Conservation (phyloP, 2,113 vertebrate genomes). For the Isichthys henryi region DNA sequence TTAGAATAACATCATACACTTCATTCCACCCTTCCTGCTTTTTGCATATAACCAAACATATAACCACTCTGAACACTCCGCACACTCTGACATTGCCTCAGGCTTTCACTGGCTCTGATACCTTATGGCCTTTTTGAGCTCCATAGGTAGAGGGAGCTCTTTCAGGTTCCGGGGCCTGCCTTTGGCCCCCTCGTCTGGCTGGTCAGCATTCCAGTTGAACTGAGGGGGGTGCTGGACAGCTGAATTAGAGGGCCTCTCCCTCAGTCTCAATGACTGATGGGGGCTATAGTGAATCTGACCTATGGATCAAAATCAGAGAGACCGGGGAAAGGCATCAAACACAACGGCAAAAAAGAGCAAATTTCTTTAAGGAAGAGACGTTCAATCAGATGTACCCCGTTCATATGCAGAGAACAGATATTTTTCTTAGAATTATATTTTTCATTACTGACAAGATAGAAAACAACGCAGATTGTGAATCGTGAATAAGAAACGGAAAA, state of each 20-base stretch:
- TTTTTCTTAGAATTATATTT: neutral
- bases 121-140: conserved; percentile 52
- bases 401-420: neutral
- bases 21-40: neutral
- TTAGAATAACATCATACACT: neutral
- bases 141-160: conserved; percentile 45
- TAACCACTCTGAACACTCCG: neutral
- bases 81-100: neutral
- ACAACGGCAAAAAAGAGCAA: neutral
- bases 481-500: neutral
- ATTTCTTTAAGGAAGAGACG: neutral
- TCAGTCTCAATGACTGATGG: conserved; percentile 38
- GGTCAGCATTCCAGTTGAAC: conserved; percentile 34
- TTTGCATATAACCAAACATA: neutral
- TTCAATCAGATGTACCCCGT: neutral
- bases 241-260: conserved; percentile 22
- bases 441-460: neutral
- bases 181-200: conserved; percentile 19
- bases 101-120: conserved; percentile 21
- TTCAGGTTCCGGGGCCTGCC: conserved; percentile 32
- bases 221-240: conserved; percentile 36
- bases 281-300: conserved; percentile 23
- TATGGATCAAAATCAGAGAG: conserved; percentile 10
- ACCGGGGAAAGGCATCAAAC: neutral
- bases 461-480: neutral